Conservation (phyloP, 2,113 vertebrate genomes). For the Lepus timidus region DNA sequence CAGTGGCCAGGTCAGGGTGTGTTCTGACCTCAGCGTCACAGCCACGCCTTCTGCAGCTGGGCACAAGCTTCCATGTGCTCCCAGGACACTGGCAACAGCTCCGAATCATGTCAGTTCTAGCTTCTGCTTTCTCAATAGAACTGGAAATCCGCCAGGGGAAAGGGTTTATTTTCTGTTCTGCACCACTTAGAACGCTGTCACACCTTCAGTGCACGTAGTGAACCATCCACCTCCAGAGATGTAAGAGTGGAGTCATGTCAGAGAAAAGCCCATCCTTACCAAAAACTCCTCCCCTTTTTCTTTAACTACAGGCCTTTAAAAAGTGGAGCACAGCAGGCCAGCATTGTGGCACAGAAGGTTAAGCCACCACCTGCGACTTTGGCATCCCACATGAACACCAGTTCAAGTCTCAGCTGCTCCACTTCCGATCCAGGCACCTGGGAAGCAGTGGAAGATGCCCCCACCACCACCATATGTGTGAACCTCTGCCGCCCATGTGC, state of each 20-base stretch:
- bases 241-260: not conserved
- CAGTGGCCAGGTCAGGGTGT: not conserved
- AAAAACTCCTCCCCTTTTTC: not conserved
- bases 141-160: not conserved
- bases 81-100: not conserved
- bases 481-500: too few relatives aligned
- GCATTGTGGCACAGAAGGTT: too few relatives aligned
- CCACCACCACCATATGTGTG: too few relatives aligned
- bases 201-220: not conserved
- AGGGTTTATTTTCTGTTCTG: not conserved
- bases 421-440: too few relatives aligned
- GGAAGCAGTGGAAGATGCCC: too few relatives aligned
- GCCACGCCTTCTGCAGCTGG: rapidly evolving
- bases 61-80: rapidly evolving
- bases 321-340: not conserved
- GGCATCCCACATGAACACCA: too few relatives aligned
- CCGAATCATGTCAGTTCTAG: not conserved
- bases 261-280: not conserved
- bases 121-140: not conserved
- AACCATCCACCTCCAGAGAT: not conserved
- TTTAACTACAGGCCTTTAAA: not conserved
- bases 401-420: too few relatives aligned
- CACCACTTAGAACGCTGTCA: not conserved
- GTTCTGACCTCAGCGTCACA: not conserved
- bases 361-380: too few relatives aligned